Evolutionary conservation across 2,888 invertebrate species (phyloP), one percentile per base, ranked within the genome.

Genomic region (Deilephila elpenor): DNA sequence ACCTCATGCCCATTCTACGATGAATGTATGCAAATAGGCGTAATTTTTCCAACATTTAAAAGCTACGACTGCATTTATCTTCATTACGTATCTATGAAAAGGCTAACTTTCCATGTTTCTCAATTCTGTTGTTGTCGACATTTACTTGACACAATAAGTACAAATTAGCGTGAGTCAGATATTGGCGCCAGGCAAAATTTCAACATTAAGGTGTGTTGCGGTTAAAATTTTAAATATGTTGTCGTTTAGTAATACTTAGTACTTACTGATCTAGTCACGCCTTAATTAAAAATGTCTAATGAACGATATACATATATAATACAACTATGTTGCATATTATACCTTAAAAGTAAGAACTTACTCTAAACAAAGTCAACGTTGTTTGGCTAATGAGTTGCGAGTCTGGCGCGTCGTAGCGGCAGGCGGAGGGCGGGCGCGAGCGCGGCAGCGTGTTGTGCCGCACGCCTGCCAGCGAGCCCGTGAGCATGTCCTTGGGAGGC

Each of bases 391-490:
- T 80, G 53, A 90, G 83, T n/a, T 85, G 84, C 37, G 88, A 83
- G 5, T 89, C 89, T 0, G 81, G 79, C 4, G 85, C 80, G n/a
- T 91, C 91, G 8, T 89, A 83, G 71, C 89, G 86, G 11, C 86
- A 84, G 3, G 88, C 83, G 3, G 91, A 86, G 0, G 91, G 81
- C n/a, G 93, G 92, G 1, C 90, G 86, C 29, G 91, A 88, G 60
- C 95, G 85, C 4, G 95, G 95, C 44, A 95, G 84, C 0, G 95
- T 95, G 77, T 94, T 95, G 77, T 94, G 91, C 78, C 93, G 84
- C 32, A 93, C 92, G 3, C 91, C 93, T 0, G 91, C 91, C 71
- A 93, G 76, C 3, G 93, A 92, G 0, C 93, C 92, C 14, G 88
- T 88, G 75, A 92, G 80, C 80, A 92, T 87, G 73, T 94, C 94